A percentile compares a stretch with the other conserved stretches of the same genome.
phyloP scores from a whole-genome alignment of 2,113 vertebrate genomes.

The Herpetotheres cachinnans region DNA sequence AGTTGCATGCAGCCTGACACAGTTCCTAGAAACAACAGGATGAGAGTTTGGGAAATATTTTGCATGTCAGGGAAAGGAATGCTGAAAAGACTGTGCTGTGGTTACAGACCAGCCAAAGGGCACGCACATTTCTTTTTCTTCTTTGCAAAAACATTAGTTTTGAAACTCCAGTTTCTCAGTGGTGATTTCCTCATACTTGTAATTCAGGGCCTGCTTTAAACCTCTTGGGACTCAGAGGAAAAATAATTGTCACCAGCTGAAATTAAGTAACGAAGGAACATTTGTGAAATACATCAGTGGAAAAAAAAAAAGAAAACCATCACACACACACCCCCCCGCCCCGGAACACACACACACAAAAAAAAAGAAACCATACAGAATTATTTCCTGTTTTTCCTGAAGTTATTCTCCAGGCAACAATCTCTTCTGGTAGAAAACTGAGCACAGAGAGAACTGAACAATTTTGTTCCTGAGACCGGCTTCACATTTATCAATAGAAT shows the following conservation, averaged over 20 bases:
- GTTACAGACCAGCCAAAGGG: neutral
- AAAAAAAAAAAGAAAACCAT: neutral
- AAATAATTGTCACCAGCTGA: neutral
- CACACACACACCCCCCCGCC: neutral
- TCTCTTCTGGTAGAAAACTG: neutral
- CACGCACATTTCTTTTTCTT: neutral
- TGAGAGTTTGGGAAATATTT: neutral
- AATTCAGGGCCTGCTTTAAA: neutral
- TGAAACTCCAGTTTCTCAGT: neutral
- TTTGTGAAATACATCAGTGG: neutral
- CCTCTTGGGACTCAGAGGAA: neutral
- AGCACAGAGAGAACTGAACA: neutral
- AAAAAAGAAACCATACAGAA: neutral
- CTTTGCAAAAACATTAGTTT: neutral
- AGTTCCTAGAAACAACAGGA: neutral
- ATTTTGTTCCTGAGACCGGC: neutral
- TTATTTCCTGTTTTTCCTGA: neutral
- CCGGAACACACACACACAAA: no score
- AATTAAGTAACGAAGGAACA: neutral
- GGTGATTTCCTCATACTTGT: neutral
- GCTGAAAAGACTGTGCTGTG: neutral
- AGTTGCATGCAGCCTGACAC: neutral
- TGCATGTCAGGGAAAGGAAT: neutral
- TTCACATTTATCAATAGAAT: neutral
- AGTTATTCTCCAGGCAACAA: neutral